Conservation (phyloP, 2,797 vertebrate species). For the Pterois miles region DNA sequence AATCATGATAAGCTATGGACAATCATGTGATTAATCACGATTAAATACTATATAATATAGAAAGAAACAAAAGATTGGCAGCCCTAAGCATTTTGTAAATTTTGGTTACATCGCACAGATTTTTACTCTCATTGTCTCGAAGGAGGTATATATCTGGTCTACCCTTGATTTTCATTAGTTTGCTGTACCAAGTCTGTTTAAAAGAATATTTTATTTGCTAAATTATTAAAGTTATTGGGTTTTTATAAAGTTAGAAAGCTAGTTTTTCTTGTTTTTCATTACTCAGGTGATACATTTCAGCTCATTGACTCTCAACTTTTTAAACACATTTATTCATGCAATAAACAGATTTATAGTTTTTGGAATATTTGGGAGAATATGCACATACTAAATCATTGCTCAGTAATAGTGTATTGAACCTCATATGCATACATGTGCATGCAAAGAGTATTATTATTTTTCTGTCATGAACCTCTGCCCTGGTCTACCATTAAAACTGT, state of each 20-base stretch:
- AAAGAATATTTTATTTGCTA: background rate
- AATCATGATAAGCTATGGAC: too few relatives aligned
- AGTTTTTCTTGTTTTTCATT: background rate
- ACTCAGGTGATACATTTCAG: background rate
- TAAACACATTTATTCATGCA: slow-evolving; percentile 10
- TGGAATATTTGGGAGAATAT: slow-evolving; percentile 20
- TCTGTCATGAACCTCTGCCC: background rate
- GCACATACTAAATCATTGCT: slow-evolving; percentile 9
- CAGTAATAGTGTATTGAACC: background rate
- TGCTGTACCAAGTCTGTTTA: too few relatives aligned
- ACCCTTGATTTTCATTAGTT: too few relatives aligned
- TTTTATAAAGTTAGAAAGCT: background rate
- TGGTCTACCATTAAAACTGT: background rate
- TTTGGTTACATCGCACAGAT: background rate
- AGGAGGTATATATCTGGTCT: background rate
- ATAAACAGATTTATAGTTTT: slow-evolving; percentile 8
- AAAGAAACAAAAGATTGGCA: too few relatives aligned
- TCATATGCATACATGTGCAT: background rate
- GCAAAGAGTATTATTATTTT: background rate
- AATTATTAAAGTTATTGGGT: background rate
- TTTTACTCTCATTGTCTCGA: background rate
- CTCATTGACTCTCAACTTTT: slow-evolving; percentile 13
- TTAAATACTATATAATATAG: too few relatives aligned
- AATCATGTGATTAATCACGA: too few relatives aligned
- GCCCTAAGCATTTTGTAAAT: background rate